Percentiles rank a stretch among this genome's conserved stretches.
These are phyloP conservation scores for Myotis pilosus DNA, from an alignment of 2,797 vertebrate species.

Conservation along the genomic window DNA sequence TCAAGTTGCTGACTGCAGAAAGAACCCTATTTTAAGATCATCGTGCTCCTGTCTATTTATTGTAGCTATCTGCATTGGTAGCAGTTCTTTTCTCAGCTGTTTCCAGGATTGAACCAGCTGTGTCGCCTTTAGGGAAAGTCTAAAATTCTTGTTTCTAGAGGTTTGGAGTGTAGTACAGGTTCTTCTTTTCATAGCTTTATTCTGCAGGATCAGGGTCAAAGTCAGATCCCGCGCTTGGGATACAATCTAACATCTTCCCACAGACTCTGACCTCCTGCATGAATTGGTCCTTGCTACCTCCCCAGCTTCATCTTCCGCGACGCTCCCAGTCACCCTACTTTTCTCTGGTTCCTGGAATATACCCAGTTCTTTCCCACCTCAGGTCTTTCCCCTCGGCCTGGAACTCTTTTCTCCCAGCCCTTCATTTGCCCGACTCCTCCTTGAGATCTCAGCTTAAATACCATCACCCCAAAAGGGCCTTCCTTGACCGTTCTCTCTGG, in stretches of 20 bases:
- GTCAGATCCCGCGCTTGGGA: neutral
- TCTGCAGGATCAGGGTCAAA: neutral
- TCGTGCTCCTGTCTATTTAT: neutral
- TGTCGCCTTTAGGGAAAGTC: neutral
- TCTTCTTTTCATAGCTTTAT: constrained; percentile 9
- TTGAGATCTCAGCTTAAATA: neutral
- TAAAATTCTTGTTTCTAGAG: neutral
- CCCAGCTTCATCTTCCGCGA: neutral
- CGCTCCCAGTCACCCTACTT: neutral
- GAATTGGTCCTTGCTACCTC: neutral
- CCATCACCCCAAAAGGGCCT: neutral
- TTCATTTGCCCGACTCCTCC: neutral
- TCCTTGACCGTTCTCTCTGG: neutral
- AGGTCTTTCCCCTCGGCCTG: neutral
- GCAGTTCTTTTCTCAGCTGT: neutral
- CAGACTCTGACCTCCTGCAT: neutral
- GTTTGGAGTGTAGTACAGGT: neutral
- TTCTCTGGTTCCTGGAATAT: neutral
- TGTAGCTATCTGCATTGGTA: neutral
- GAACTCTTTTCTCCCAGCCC: neutral
- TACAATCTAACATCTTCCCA: neutral
- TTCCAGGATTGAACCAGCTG: neutral
- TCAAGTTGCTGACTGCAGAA: neutral
- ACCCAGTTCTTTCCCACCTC: neutral
- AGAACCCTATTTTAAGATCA: neutral